Evolutionary conservation across 2,797 vertebrate genomes (phyloP).

Genomic region (Aphelocoma californica): DNA sequence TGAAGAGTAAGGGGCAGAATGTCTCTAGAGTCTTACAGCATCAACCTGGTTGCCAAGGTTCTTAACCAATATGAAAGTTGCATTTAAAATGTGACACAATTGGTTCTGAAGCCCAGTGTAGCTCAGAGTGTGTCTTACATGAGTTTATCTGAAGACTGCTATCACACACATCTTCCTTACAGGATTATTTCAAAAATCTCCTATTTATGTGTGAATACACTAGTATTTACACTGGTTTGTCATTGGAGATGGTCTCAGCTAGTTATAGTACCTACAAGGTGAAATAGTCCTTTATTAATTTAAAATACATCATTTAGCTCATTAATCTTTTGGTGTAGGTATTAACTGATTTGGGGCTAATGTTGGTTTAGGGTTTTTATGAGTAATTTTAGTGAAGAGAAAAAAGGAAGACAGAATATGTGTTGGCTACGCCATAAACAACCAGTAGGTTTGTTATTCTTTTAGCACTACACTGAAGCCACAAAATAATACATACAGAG

Average conservation of each 20-base stretch:
- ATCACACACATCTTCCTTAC: neutral
- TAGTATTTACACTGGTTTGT: neutral
- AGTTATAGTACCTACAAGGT: neutral
- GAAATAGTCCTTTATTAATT: neutral
- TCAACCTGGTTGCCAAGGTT: neutral
- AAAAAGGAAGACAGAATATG: neutral
- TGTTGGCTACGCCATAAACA: neutral
- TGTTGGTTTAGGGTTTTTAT: neutral
- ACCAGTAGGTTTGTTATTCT: neutral
- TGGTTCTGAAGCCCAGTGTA: neutral
- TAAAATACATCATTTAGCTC: neutral
- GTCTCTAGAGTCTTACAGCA: neutral
- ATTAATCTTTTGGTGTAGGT: neutral
- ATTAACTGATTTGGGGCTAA: neutral
- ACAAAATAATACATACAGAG: neutral
- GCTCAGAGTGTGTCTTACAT: neutral
- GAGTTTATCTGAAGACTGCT: neutral
- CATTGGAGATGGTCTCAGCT: neutral
- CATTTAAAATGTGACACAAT: neutral
- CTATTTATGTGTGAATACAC: neutral
- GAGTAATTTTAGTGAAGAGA: neutral
- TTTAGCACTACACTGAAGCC: neutral
- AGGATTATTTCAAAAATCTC: neutral
- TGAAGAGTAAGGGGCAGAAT: neutral
- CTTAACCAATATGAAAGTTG: neutral